Percentiles rank a stretch among this genome's conserved stretches.
Conservation (phyloP, 2,888 invertebrate species). For the Tenthredo amoena region DNA sequence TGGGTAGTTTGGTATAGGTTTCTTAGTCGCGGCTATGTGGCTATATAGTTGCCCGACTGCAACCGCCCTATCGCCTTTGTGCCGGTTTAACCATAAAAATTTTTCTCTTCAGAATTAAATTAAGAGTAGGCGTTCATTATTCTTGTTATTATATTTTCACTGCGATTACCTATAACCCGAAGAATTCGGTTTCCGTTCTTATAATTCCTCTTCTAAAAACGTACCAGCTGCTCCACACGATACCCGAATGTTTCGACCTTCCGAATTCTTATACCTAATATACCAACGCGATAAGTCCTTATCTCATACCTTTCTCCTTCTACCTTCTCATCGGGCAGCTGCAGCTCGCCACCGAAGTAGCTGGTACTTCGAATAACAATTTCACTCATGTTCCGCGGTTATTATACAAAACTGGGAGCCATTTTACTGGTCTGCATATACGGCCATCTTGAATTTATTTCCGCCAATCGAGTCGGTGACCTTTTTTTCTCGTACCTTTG, state of each 20-base stretch:
- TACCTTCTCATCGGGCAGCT: background rate
- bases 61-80: slow-evolving; percentile 42
- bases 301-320: background rate
- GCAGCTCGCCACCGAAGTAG: background rate
- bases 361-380: background rate
- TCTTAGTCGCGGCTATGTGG: slow-evolving; percentile 15
- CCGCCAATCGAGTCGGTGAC: slow-evolving; percentile 73
- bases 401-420: slow-evolving; percentile 64
- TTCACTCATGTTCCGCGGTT: background rate
- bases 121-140: slow-evolving; percentile 63
- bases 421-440: slow-evolving; percentile 68
- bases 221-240: background rate
- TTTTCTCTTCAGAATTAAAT: slow-evolving; percentile 70
- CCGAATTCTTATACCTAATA: background rate
- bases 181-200: background rate
- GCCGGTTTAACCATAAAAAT: slow-evolving; percentile 70
- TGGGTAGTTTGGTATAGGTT: slow-evolving; percentile 75
- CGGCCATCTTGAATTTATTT: slow-evolving; percentile 78
- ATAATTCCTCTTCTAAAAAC: background rate
- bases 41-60: background rate
- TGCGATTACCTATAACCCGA: slow-evolving; percentile 30
- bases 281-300: background rate
- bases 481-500: slow-evolving; percentile 62
- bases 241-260: background rate
- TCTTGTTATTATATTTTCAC: slow-evolving; percentile 40